Conservation (phyloP, 2,888 invertebrate species). For the Epsilonema sp. region DNA sequence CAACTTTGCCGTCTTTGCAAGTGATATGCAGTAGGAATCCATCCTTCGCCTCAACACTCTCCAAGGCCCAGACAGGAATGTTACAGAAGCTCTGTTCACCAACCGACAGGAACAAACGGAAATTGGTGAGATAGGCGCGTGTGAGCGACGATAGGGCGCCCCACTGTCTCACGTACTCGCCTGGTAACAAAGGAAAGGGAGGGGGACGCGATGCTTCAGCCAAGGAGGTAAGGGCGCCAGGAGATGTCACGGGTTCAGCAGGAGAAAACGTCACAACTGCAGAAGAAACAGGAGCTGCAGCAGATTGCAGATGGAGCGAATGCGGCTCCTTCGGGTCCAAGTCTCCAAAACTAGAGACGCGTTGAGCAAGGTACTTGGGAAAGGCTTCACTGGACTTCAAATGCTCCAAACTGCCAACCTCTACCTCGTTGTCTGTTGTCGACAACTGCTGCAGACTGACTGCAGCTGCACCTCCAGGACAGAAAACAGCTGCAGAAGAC, state of each 20-base stretch:
- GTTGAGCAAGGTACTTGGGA: conserved; percentile 41
- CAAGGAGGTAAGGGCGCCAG: too few relatives aligned
- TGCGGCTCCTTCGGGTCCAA: conserved; percentile 36
- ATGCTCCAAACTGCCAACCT: not conserved
- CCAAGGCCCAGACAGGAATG: conserved; percentile 63
- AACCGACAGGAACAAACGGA: conserved; percentile 49
- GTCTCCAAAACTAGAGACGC: conserved; percentile 35
- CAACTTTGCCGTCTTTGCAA: conserved; percentile 74
- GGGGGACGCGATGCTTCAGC: not conserved
- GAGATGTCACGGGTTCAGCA: too few relatives aligned
- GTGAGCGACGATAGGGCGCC: conserved; percentile 40
- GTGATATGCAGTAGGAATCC: conserved; percentile 60
- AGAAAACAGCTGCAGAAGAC: too few relatives aligned
- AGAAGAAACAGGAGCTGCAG: not conserved
- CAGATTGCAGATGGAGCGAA: too few relatives aligned
- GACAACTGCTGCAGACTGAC: too few relatives aligned
- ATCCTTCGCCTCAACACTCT: conserved; percentile 62
- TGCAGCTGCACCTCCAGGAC: too few relatives aligned
- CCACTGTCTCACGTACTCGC: conserved; percentile 37
- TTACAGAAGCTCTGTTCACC: conserved; percentile 26
- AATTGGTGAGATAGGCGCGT: conserved; percentile 64
- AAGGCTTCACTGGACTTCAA: conserved; percentile 18
- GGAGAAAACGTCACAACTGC: too few relatives aligned
- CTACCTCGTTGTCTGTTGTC: too few relatives aligned
- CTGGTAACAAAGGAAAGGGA: conserved; percentile 43